phyloP scores from a whole-genome alignment of 2,888 invertebrate species.

The Harmothoe impar region DNA sequence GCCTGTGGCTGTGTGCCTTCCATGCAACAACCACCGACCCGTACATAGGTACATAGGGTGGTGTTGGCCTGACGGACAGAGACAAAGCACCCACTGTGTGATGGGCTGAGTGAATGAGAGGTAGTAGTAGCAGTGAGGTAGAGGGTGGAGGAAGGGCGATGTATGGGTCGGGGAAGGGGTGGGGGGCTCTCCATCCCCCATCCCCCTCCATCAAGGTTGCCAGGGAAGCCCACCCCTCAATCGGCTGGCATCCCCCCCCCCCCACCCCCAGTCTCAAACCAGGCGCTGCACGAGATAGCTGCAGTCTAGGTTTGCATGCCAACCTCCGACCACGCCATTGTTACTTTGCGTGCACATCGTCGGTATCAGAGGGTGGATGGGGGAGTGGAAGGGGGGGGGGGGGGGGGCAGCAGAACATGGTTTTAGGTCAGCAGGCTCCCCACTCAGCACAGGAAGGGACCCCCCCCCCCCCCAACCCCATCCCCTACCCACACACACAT shows the following conservation, averaged over 20 bases:
- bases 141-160: neutral
- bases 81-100: constrained; percentile 11
- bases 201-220: constrained; percentile 9
- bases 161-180: neutral
- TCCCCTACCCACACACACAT: neutral
- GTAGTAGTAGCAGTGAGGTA: neutral
- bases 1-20: neutral
- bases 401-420: neutral
- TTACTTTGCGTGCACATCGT: constrained; percentile 39
- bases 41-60: constrained; percentile 14
- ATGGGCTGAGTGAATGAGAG: too few species aligned
- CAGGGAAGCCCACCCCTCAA: constrained; percentile 1
- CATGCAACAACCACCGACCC: neutral
- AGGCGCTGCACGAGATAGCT: constrained; percentile 28
- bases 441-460: neutral
- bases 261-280: neutral
- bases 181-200: neutral
- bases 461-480: neutral
- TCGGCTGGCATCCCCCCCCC: neutral
- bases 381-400: too few species aligned
- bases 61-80: neutral
- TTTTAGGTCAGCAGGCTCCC: constrained; percentile 46
- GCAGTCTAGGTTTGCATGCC: constrained; percentile 15
- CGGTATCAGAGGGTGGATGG: neutral
- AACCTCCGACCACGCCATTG: constrained; percentile 20